A percentile compares a stretch with the other conserved stretches of the same genome.
phyloP scores from a whole-genome alignment of 2,797 vertebrate genomes.

The Eulemur albifrons region DNA sequence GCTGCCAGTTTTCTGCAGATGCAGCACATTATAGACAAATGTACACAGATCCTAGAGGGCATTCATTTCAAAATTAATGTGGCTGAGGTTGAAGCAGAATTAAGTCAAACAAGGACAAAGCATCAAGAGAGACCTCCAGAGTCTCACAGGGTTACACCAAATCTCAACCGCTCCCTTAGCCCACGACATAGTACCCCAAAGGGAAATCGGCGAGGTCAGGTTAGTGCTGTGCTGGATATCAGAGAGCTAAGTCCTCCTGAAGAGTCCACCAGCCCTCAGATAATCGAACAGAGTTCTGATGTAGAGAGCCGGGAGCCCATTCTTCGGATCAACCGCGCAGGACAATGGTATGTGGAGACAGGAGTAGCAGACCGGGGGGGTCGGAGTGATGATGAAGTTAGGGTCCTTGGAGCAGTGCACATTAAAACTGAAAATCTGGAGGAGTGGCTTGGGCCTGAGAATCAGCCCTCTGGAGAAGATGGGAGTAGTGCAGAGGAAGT shows the following conservation, averaged over 20 bases:
- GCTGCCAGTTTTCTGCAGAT: slow-evolving; percentile 98
- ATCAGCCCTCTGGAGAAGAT: slow-evolving; percentile 92
- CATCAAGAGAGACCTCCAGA: slow-evolving; percentile 86
- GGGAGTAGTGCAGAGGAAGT: slow-evolving; percentile 93
- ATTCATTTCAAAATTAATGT: slow-evolving; percentile 98
- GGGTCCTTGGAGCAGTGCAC: slow-evolving; percentile 89
- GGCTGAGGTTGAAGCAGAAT: slow-evolving; percentile 90
- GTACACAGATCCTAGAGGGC: slow-evolving; percentile 96
- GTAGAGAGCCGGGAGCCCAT: slow-evolving; percentile 91
- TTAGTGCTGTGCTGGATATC: slow-evolving; percentile 88
- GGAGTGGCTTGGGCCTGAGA: slow-evolving; percentile 93
- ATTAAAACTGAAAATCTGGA: slow-evolving; percentile 97
- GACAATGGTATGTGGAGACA: slow-evolving; percentile 98
- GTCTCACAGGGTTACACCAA: slow-evolving; percentile 85
- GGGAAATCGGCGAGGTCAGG: slow-evolving; percentile 87
- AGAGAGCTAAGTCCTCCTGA: slow-evolving; percentile 91
- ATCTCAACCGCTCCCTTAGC: slow-evolving; percentile 86
- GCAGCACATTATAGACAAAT: slow-evolving; percentile 99
- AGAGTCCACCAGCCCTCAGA: slow-evolving; percentile 93
- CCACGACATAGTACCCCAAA: slow-evolving; percentile 85
- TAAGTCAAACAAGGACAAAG: slow-evolving; percentile 88
- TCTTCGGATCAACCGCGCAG: slow-evolving; percentile 94
- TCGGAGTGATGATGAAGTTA: slow-evolving; percentile 86
- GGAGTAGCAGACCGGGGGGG: slow-evolving; percentile 84
- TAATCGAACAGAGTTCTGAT: slow-evolving; percentile 90